Base-by-base conservation (phyloP, 2,888 invertebrate species). In the Serripes groenlandicus region DNA sequence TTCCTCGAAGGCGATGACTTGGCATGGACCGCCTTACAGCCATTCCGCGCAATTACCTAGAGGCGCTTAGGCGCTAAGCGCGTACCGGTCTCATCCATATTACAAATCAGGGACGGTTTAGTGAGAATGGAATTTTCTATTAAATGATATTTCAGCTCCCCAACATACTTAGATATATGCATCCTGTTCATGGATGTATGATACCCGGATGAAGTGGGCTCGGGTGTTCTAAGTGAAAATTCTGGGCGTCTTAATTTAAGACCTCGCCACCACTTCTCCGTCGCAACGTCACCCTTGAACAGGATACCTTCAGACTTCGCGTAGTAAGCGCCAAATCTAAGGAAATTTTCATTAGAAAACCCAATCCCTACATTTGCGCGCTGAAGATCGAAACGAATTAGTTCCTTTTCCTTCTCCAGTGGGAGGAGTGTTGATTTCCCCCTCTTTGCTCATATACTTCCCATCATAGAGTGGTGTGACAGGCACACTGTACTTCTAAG, bases 31-130 rank as follows among this genome's bases (percentile, higher is more conserved):
- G 37, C 32, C 28, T 56, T 68, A n/a, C 32, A 35, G 21, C 70
- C 77, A 26, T 76, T 74, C 3, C n/a, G 54, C 0, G 75, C 79
- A 9, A 75, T 62, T 4, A 80, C 28, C 23, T 70, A 75, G 5
- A 70, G 75, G 0, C 49, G 26, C n/a, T 75, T 78, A 9, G 35
- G 69, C 1, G 69, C 23, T 0, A 69, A 11, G 4, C 35, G 37
- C 0, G 77, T 23, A 0, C 83, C 79, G 5, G 79, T 83, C 42
- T 81, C 78, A 52, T 81, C 78, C 78, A 81, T 84, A 37, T 81
- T 84, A 80, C 58, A 58, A 58, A 58, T 58, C n/a, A 3, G 3
- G 58, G 3, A 11, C 21, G 21, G 23, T 21, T 64, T 23, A 7
- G 64, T 30, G 21, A 37, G 7, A 1, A 77, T 34, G 28, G 64